Evolutionary conservation across 2,113 vertebrate species (phyloP).

Genomic region (Gracilinanus agilis): DNA sequence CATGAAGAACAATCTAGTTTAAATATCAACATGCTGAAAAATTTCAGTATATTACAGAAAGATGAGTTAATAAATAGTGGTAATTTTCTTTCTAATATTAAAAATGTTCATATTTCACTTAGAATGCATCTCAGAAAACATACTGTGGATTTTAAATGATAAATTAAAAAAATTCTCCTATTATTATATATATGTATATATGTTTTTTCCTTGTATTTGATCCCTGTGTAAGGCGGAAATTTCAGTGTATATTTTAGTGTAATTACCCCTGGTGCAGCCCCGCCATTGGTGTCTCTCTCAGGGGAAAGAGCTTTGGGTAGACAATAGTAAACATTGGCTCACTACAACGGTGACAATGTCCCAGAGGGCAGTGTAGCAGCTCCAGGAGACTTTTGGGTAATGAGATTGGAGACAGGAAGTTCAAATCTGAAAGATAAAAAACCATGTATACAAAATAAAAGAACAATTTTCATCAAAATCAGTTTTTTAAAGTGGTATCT

Average conservation of each 20-base stretch:
- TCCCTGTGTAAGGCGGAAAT: conserved; percentile 32
- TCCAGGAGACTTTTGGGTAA: conserved; percentile 94
- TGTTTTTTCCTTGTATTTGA: conserved; percentile 27
- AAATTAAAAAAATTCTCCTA: background rate
- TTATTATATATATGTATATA: background rate
- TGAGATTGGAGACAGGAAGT: conserved; percentile 88
- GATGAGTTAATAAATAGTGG: background rate
- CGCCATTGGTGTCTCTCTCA: conserved; percentile 95
- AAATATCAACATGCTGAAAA: background rate
- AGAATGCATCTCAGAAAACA: conserved; percentile 5
- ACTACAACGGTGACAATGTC: conserved; percentile 97
- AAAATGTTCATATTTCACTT: background rate
- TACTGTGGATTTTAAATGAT: background rate
- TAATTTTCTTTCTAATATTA: background rate
- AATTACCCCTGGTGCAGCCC: conserved; percentile 95
- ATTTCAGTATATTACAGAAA: background rate
- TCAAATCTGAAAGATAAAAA: conserved; percentile 85
- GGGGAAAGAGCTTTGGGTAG: conserved; percentile 96
- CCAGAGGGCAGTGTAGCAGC: conserved; percentile 93
- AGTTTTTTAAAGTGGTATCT: conserved; percentile 16
- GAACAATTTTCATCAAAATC: background rate
- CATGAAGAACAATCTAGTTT: background rate
- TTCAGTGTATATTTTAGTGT: conserved; percentile 73
- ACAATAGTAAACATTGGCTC: conserved; percentile 98
- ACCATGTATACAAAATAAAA: conserved; percentile 16